These are phyloP conservation scores for Oligia strigilis DNA, from an alignment of 2,888 invertebrate genomes.

Conservation along the genomic window DNA sequence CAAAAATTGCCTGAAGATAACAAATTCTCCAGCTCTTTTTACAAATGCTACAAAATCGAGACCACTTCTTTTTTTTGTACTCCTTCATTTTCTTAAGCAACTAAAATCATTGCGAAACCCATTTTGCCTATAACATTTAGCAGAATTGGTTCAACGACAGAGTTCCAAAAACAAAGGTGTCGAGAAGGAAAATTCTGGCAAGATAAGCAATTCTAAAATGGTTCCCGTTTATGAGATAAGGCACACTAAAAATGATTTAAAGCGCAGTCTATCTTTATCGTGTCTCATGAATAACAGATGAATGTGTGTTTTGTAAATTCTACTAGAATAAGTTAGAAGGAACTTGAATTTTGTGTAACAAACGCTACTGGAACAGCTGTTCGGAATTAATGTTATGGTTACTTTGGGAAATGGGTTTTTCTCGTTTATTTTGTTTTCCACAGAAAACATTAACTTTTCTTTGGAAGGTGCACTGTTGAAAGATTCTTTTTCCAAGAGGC, in stretches of 20 bases:
- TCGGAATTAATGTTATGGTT: constrained; percentile 50
- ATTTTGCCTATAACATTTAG: not conserved
- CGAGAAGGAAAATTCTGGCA: constrained; percentile 44
- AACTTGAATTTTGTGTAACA: constrained; percentile 45
- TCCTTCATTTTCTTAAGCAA: not conserved
- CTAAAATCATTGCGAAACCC: not conserved
- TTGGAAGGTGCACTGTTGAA: not conserved
- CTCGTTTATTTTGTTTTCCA: constrained; percentile 4
- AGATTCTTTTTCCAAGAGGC: too few species aligned
- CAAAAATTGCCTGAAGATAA: not conserved
- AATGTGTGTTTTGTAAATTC: constrained; percentile 63
- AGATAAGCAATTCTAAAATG: constrained; percentile 61
- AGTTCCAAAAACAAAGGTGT: constrained; percentile 41
- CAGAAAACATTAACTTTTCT: not conserved
- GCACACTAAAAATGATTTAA: constrained; percentile 67
- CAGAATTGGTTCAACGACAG: not conserved
- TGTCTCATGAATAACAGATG: constrained; percentile 62
- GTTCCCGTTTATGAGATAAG: constrained; percentile 64
- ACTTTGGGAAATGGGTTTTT: constrained; percentile 31
- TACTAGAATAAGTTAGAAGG: constrained; percentile 34
- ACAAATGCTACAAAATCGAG: not conserved
- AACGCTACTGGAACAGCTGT: constrained; percentile 29
- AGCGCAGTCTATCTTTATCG: constrained; percentile 59
- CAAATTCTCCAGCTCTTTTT: not conserved
- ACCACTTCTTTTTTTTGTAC: too few species aligned